Evolutionary conservation across 2,113 vertebrate genomes (phyloP), one percentile per base, ranked within the genome.

Genomic region (Myrmecophaga tridactyla): DNA sequence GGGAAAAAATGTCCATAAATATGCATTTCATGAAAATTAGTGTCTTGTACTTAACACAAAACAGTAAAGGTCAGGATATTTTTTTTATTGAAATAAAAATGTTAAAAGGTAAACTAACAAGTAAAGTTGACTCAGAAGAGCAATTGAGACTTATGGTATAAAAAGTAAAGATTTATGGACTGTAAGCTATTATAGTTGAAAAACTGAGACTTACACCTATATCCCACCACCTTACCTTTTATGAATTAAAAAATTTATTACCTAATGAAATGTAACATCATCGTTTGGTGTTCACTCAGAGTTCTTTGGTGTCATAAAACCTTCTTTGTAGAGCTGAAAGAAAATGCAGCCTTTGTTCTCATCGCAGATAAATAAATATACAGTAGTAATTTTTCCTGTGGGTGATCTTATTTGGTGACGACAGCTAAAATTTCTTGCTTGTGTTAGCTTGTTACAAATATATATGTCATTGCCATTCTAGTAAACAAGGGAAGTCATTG

Each of bases 121-220:
- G 62, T 60, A 77, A 84, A 90, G 78, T 67, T 46, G 85, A 90
- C 17, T 94, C 67, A 81, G 12, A 67, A 89, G 92, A 85, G 17
- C 58, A 85, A 73, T 31, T 76, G 53, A 86, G 3, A 34, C 86
- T 96, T 86, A 7, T 89, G 39, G 2, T 53, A 60, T 84, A 11
- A 87, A 95, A 94, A 88, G 75, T 73, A 77, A 95, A 58, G 31
- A n/a, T 41, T 92, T 82, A 67, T 58, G 25, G 15, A 63, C 25
- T 89, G 0, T 51, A 83, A 58, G 21, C 8, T 48, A 62, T 13
- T 76, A 86, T 56, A 85, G 56, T 43, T 88, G 6, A 53, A 80
- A 84, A 76, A n/a, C 48, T 75, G 60, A 65, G 27, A 21, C 53
- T 13, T 29, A 29, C 20, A 29, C 12, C 12, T 51, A n/a, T 43